phyloP scores from a whole-genome alignment of 2,888 invertebrate genomes.

The Polymixis lichenea region DNA sequence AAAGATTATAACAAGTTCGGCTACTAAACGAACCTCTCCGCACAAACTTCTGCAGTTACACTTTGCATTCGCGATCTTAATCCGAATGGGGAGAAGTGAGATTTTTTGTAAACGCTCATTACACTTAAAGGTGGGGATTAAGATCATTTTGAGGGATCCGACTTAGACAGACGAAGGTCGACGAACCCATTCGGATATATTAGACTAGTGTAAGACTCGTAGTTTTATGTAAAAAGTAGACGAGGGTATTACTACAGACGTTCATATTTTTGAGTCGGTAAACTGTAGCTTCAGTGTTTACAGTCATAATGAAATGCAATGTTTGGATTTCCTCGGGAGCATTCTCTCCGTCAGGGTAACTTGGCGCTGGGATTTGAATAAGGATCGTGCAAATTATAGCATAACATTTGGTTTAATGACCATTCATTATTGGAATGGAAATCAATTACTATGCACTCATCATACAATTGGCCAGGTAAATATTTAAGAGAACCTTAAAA shows the following conservation, averaged over 20 bases:
- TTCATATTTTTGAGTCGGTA: slow-evolving; percentile 40
- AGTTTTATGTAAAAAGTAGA: slow-evolving; percentile 24
- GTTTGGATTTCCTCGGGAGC: slow-evolving; percentile 35
- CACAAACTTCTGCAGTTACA: slow-evolving; percentile 52
- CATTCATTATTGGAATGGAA: slow-evolving; percentile 24
- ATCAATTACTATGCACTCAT: background rate
- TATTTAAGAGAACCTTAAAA: background rate
- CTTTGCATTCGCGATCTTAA: slow-evolving; percentile 69
- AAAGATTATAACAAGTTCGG: slow-evolving; percentile 33
- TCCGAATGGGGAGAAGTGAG: slow-evolving; percentile 61
- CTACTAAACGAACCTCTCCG: slow-evolving; percentile 11
- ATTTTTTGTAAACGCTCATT: slow-evolving; percentile 69
- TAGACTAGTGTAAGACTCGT: slow-evolving; percentile 29
- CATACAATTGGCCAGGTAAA: background rate
- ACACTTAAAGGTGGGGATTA: slow-evolving; percentile 54
- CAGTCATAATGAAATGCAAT: slow-evolving; percentile 55
- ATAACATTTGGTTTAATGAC: slow-evolving; percentile 30
- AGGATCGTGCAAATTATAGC: slow-evolving; percentile 34
- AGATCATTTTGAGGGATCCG: slow-evolving; percentile 28
- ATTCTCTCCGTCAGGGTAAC: slow-evolving; percentile 13
- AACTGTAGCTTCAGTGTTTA: slow-evolving; percentile 48
- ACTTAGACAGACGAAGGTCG: slow-evolving; percentile 39
- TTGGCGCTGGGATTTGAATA: slow-evolving; percentile 2
- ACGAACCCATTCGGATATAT: slow-evolving; percentile 43
- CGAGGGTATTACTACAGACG: slow-evolving; percentile 8